phyloP scores from a whole-genome alignment of 2,797 vertebrate genomes.

The Pelobates cultripes region DNA sequence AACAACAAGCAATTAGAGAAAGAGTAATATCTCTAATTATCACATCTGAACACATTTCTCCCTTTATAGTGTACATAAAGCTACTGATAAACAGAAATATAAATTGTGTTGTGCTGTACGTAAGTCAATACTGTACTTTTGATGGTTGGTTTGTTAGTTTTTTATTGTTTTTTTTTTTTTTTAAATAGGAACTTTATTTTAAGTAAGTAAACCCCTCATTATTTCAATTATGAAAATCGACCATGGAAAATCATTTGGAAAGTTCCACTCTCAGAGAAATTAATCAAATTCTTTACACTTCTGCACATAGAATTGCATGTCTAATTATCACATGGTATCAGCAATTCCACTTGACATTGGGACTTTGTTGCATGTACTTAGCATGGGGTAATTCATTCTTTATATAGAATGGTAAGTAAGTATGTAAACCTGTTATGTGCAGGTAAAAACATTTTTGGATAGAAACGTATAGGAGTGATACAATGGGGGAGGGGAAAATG shows the following conservation, averaged over 20 bases:
- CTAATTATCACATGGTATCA: constrained; percentile 54
- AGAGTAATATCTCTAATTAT: background rate
- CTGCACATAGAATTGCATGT: constrained; percentile 65
- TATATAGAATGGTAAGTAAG: constrained; percentile 41
- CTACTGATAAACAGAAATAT: constrained; percentile 44
- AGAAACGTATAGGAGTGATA: constrained; percentile 7
- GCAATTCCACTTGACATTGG: constrained; percentile 57
- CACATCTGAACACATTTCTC: background rate
- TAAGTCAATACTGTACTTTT: constrained; percentile 52
- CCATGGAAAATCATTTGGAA: background rate
- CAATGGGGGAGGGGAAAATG: constrained; percentile 11
- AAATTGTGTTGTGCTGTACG: constrained; percentile 49
- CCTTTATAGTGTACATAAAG: constrained; percentile 44
- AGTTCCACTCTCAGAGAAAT: constrained; percentile 10
- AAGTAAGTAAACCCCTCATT: constrained; percentile 6
- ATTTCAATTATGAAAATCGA: background rate
- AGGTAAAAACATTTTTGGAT: constrained; percentile 26
- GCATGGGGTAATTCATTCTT: constrained; percentile 57
- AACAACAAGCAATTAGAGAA: background rate
- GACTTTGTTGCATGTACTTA: constrained; percentile 68
- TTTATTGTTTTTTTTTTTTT: background rate
- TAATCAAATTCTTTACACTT: constrained; percentile 44
- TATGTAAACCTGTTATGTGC: constrained; percentile 32
- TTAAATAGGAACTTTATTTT: constrained; percentile 13
- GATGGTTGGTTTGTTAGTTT: background rate